Evolutionary conservation across 2,888 invertebrate species (phyloP), one percentile per base, ranked within the genome.

Genomic region (Drosophila merina): DNA sequence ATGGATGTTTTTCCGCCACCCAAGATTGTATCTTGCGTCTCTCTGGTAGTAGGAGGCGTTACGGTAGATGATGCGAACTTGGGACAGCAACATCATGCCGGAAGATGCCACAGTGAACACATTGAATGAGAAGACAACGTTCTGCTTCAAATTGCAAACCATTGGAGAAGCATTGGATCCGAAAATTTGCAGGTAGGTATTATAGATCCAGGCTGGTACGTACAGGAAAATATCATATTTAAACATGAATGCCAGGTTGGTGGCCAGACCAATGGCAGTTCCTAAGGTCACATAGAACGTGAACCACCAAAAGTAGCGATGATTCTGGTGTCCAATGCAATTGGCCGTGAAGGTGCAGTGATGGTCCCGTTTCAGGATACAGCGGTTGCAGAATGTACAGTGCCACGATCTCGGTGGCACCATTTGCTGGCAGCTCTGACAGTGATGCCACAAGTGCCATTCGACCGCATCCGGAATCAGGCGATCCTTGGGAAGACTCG

Each of bases 371-470:
- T 96, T 97, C 52, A 91, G 70, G 57, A 98, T 94, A 90, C 99
- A 99, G 1, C 94, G 93, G 75, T 96, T 93, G 91, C 99, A 99
- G 6, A 93, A 93, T 56, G 93, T 93, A 89, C 98, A 99, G 89
- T 99, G 99, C 95, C 97, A 97, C 1, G 98, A 95, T 25, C 99
- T 93, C 0, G 97, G 97, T 1, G 97, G 97, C 14, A 94, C 93
- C 26, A 95, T 57, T 57, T 93, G 93, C 89, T 96, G 96, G 45
- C 99, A 99, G 0, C 93, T 92, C 2, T 93, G 88, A 91, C 99
- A 99, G 74, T 96, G 93, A 72, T 94, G 93, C 97, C 97, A 98
- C 7, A 36, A 12, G n/a, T 6, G n/a, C 36, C 12, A 6, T n/a
- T 36, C 89, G 0, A 88, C 86, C 0, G 91, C 75, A 2, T n/a